Evolutionary conservation across 2,797 vertebrate species (phyloP), one percentile per base, ranked within the genome.

Genomic region (Chaenodraco wilsoni): DNA sequence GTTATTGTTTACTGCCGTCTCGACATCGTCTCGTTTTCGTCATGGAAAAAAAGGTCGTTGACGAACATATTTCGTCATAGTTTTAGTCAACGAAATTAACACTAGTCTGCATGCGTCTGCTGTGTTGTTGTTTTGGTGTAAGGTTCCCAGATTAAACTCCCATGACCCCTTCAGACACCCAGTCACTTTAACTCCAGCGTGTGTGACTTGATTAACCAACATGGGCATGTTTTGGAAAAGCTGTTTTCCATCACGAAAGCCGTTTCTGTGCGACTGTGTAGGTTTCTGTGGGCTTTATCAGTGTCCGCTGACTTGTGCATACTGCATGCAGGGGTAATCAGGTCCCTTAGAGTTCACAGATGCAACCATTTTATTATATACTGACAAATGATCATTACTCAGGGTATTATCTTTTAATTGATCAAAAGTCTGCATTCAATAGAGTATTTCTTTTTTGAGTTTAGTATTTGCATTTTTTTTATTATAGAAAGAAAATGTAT

Each of bases 221-320:
- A 55, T 62, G 13, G 46, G 65, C 56, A 72, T 91, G 84, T 90
- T 91, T 87, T 88, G 84, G 80, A 88, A 88, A 90, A 83, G 70
- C 76, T 71, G 67, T 86, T 83, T 85, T 80, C 65, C 55, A 54
- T 69, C 72, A 49, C 41, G 19, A 74, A 57, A 77, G 65, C 49
- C 17, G 68, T 74, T 84, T 74, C 60, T 81, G 49, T 69, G 49
- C 0, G 21, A 80, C 57, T 78, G 44, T 78, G 44, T 72, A 64
- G 51, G 41, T 81, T 71, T 73, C 44, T 77, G 21, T 78, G 57
- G 68, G 78, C 45, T 77, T 79, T 84, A 76, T 87, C 72, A 68
- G 27, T 41, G 76, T 89, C 87, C 78, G 83, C 78, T 88, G 82
- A 91, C 76, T 68, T 68, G 56, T 60, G 19, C 59, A n/a, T 58